Evolutionary conservation across 92 coral and sea anemone species (phyloP), one percentile per base, ranked within the genome.

Genomic region (Muricea muricata): DNA sequence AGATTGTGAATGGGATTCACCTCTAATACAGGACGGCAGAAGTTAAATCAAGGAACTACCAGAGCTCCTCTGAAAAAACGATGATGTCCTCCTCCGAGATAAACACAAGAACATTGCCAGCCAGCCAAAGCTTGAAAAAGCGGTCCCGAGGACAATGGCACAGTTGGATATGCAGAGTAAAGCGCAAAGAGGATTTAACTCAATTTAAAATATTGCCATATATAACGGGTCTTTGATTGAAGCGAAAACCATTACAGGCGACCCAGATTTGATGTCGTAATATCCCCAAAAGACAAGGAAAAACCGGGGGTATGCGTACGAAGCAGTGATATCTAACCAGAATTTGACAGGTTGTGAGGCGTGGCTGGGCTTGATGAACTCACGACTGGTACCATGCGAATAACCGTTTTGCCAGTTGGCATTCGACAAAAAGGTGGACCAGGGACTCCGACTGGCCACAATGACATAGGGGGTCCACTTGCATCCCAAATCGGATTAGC

Each of bases 401-500:
- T n/a, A n/a, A n/a, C n/a, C n/a, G n/a, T n/a, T n/a, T 7, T 18
- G 42, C 48, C 18, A 68, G 15, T 5, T 12, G 45, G 18, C 75
- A 68, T 6, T 1, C 1, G 24, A 21, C 18, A 33, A 68, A 33
- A 32, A 68, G 48, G 32, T 68, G 75, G 21, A 68, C 3, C 7
- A 68, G 23, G 15, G 42, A 1, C 48, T 68, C 75, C 1, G 46
- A 29, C 21, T 30, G 24, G 18, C 80, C 80, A 41, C 80, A 74
- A 39, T 41, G 18, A 74, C 80, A 74, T 12, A 15, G 9, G 17
- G 80, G 80, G 33, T 74, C 73, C 6, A 45, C 57, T 3, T 45
- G 8, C 60, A 18, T 45, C 17, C 80, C 80, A 52, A 74, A 74
- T 26, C 60, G 65, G 34, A 74, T 21, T 1, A 74, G 80, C 14